phyloP scores from a whole-genome alignment of 2,888 invertebrate genomes.

The Sminthurinus aureus region DNA sequence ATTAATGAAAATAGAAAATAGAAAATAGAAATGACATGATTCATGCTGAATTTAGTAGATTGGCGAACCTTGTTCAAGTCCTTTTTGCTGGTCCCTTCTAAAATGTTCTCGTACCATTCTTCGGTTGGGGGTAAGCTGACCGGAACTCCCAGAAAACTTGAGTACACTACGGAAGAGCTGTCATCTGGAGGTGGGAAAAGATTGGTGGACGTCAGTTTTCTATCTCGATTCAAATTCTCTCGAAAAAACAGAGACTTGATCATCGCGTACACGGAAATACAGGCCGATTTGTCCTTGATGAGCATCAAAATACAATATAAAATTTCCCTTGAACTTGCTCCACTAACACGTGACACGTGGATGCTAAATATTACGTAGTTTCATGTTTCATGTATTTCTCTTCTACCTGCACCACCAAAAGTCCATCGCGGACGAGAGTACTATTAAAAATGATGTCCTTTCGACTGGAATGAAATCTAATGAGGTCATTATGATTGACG shows the following conservation, averaged over 20 bases:
- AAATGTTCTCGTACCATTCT: constrained; percentile 51
- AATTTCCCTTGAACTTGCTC: too few species aligned
- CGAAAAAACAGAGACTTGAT: constrained; percentile 52
- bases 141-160: constrained; percentile 29
- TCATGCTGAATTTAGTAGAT: too few species aligned
- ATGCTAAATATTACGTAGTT: background rate
- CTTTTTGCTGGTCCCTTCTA: constrained; percentile 41
- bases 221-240: constrained; percentile 47
- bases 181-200: background rate
- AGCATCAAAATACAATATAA: too few species aligned
- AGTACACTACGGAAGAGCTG: background rate
- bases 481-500: constrained; percentile 45
- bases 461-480: constrained; percentile 54
- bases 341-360: too few species aligned
- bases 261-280: constrained; percentile 49
- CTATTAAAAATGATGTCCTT: constrained; percentile 22
- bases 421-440: constrained; percentile 32
- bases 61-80: constrained; percentile 40
- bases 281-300: constrained; percentile 52
- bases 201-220: constrained; percentile 11
- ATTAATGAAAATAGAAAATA: too few species aligned
- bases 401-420: constrained; percentile 38
- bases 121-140: constrained; percentile 28
- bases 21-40: too few species aligned
- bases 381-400: background rate